Conservation (phyloP, 2,113 vertebrate genomes). For the Ophiodon elongatus region DNA sequence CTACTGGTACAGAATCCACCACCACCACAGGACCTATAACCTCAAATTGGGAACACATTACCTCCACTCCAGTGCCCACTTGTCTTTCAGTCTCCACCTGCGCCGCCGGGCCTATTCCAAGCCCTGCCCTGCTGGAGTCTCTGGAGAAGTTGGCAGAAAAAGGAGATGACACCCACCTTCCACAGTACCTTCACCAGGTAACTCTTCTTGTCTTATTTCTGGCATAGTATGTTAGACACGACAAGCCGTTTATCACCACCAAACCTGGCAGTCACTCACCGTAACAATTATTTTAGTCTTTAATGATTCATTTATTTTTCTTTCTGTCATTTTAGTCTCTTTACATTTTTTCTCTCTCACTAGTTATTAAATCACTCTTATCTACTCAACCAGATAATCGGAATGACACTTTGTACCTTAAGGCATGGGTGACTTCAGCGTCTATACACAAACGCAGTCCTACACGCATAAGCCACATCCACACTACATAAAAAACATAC, state of each 20-base stretch:
- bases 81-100: constrained; percentile 44
- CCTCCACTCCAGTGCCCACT: constrained; percentile 45
- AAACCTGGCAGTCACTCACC: background rate
- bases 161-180: constrained; percentile 79
- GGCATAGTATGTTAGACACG: background rate
- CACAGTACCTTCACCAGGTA: constrained; percentile 84
- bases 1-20: constrained; percentile 21
- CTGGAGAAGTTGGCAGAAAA: constrained; percentile 74
- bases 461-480: background rate
- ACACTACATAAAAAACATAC: background rate
- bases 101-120: constrained; percentile 30
- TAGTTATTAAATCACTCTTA: constrained; percentile 34
- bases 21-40: constrained; percentile 38
- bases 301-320: background rate
- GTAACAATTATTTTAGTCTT: background rate
- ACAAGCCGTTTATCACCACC: background rate
- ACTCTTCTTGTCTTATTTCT: constrained; percentile 8
- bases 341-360: background rate
- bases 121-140: constrained; percentile 45
- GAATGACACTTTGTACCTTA: constrained; percentile 46
- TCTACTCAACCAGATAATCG: constrained; percentile 39
- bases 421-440: constrained; percentile 46
- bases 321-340: constrained; percentile 10
- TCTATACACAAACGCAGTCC: constrained; percentile 8
- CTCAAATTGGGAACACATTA: constrained; percentile 38